phyloP scores from a whole-genome alignment of 2,113 vertebrate species.

The Lepisosteus oculatus region DNA sequence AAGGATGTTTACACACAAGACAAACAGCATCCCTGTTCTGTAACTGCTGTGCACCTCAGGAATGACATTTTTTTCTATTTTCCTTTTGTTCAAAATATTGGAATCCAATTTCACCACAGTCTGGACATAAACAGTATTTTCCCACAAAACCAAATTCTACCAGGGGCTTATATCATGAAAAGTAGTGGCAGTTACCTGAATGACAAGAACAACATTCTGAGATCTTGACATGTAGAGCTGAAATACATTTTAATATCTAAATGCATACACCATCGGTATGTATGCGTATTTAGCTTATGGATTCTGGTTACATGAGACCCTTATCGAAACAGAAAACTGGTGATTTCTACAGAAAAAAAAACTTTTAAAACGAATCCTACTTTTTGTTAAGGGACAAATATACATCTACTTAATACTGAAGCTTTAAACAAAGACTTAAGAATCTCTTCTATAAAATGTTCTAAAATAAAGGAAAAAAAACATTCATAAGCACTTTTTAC shows the following conservation, averaged over 20 bases:
- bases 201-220: background rate
- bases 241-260: background rate
- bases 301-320: background rate
- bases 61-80: no score
- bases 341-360: constrained; percentile 4
- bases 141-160: no score
- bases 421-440: constrained; percentile 52
- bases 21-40: no score
- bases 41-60: no score
- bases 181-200: background rate
- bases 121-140: no score
- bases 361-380: constrained; percentile 26
- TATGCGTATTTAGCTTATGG: background rate
- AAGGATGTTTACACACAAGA: no score
- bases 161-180: background rate
- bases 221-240: background rate
- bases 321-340: background rate
- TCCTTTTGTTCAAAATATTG: no score
- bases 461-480: constrained; percentile 32
- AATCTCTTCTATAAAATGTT: constrained; percentile 53
- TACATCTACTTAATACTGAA: constrained; percentile 66
- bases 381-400: constrained; percentile 39
- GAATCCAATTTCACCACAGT: no score
- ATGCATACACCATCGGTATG: constrained; percentile 21
- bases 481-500: constrained; percentile 35